Evolutionary conservation across 2,888 invertebrate species (phyloP).

Genomic region (Spodoptera exigua): DNA sequence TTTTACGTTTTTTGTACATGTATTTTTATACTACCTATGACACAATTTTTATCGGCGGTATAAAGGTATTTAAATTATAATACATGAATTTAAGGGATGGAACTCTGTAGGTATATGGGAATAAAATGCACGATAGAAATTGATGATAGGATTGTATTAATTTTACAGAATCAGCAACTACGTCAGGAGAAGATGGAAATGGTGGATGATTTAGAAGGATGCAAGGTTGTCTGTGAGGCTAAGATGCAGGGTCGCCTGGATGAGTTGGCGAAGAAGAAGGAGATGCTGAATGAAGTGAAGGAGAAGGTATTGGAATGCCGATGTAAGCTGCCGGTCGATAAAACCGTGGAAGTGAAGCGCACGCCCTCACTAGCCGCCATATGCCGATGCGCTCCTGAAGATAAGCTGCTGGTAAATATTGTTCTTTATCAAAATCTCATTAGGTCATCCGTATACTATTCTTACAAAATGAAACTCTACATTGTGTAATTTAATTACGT

Average conservation of each 20-base stretch:
- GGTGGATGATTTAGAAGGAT: slow-evolving; percentile 75
- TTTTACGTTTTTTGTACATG: slow-evolving; percentile 16
- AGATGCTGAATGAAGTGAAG: slow-evolving; percentile 64
- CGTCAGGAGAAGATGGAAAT: slow-evolving; percentile 70
- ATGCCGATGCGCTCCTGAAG: slow-evolving; percentile 76
- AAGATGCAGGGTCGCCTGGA: slow-evolving; percentile 68
- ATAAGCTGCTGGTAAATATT: slow-evolving; percentile 66
- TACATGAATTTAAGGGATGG: too few relatives aligned
- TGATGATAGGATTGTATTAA: too few relatives aligned
- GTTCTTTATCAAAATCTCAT: background rate
- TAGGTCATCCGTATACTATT: too few relatives aligned
- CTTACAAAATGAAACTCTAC: too few relatives aligned
- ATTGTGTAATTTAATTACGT: too few relatives aligned
- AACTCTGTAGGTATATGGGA: too few relatives aligned
- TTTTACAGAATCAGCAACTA: slow-evolving; percentile 69
- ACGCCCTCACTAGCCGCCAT: slow-evolving; percentile 81
- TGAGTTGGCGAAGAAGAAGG: slow-evolving; percentile 69
- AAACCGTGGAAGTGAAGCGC: slow-evolving; percentile 74
- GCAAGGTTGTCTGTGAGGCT: slow-evolving; percentile 71
- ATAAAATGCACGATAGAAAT: background rate
- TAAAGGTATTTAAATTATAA: too few relatives aligned
- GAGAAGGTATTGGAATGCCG: slow-evolving; percentile 74
- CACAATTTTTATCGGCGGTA: too few relatives aligned
- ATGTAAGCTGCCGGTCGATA: slow-evolving; percentile 78
- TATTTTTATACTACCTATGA: too few relatives aligned